A percentile compares a stretch with the other conserved stretches of the same genome.
Evolutionary conservation across 1,140 invertebrate genomes (phyloP).

Genomic region (Neodiprion pinetum): DNA sequence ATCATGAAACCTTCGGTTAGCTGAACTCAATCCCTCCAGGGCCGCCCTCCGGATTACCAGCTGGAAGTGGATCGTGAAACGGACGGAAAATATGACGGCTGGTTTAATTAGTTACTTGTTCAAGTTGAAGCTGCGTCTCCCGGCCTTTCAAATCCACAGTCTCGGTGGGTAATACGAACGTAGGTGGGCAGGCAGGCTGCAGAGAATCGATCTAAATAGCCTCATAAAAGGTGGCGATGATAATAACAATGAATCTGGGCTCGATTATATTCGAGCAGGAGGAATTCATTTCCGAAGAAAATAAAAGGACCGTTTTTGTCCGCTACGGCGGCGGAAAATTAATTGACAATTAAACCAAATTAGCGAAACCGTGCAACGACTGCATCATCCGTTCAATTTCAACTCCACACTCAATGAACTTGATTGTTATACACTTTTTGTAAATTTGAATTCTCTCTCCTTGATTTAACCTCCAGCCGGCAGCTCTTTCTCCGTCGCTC

Average conservation of each 20-base stretch:
- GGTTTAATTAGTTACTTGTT: conserved; percentile 7
- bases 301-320: too few species aligned
- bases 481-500: too few species aligned
- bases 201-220: background rate
- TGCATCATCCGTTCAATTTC: too few species aligned
- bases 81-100: conserved; percentile 7
- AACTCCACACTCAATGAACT: too few species aligned
- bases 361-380: too few species aligned
- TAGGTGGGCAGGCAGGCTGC: background rate
- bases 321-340: too few species aligned
- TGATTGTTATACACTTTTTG: too few species aligned
- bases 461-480: too few species aligned
- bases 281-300: background rate
- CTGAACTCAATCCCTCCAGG: background rate
- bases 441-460: too few species aligned
- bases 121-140: background rate
- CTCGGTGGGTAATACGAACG: background rate
- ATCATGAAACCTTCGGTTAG: conserved; percentile 2
- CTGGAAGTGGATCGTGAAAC: background rate
- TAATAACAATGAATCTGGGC: background rate
- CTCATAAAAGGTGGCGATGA: background rate
- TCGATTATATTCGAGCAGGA: background rate
- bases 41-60: conserved; percentile 3
- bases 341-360: too few species aligned
- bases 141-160: background rate